Conservation (phyloP, 2,113 vertebrate species). For the Suricata suricatta region DNA sequence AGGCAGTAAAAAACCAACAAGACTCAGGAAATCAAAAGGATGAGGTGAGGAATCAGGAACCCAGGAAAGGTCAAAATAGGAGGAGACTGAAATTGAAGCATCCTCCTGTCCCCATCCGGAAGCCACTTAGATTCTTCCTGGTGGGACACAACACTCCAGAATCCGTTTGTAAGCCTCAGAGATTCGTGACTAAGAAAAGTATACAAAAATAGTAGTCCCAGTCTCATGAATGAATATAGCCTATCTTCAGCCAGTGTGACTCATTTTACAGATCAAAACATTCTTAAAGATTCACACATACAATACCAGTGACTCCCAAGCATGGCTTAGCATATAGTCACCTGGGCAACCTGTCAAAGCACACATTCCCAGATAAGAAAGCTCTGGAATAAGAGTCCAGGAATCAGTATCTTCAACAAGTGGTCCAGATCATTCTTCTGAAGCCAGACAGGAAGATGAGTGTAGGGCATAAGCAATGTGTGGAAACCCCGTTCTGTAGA, state of each 20-base stretch:
- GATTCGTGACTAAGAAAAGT: not conserved
- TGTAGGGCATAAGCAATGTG: not conserved
- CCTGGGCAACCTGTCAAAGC: not conserved
- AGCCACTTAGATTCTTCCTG: not conserved
- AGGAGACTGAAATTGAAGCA: slow-evolving; percentile 25
- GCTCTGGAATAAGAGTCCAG: not conserved
- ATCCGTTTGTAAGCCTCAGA: not conserved
- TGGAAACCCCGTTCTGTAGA: not conserved
- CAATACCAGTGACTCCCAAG: not conserved
- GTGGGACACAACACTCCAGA: not conserved
- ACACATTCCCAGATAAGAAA: not conserved
- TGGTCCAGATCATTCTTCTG: not conserved
- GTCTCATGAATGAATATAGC: not conserved
- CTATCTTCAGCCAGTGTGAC: not conserved
- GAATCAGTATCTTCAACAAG: not conserved
- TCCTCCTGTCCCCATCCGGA: not conserved
- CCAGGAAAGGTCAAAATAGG: not conserved
- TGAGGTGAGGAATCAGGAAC: not conserved
- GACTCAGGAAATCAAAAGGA: not conserved
- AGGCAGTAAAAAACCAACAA: not conserved
- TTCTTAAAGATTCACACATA: not conserved
- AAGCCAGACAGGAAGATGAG: not conserved
- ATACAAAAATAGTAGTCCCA: not conserved
- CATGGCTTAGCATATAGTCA: not conserved
- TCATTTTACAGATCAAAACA: slow-evolving; percentile 30